Percentiles rank a stretch among this genome's conserved stretches.
Conservation (phyloP, 2,113 vertebrate species). For the Eurypyga helias region DNA sequence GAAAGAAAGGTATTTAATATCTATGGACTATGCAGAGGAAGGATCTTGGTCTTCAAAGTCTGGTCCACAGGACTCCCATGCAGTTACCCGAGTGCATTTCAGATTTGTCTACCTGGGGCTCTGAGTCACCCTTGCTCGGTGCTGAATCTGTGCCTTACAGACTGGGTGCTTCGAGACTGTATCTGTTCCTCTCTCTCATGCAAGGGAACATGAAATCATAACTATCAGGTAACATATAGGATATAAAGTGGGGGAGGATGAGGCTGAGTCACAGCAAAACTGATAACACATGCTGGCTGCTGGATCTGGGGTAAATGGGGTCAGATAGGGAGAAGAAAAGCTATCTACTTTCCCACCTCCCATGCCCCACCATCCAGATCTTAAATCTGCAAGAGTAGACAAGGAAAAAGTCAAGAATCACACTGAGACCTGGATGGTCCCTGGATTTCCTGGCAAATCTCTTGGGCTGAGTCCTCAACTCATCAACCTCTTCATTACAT, state of each 20-base stretch:
- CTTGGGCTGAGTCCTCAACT: neutral
- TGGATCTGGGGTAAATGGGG: neutral
- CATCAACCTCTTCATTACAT: neutral
- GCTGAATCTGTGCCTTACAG: neutral
- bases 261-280: slow-evolving; percentile 8
- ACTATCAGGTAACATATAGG: neutral
- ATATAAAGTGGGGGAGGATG: neutral
- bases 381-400: fast-evolving
- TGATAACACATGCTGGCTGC: neutral
- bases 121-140: neutral
- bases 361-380: neutral
- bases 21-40: neutral
- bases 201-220: neutral
- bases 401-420: neutral
- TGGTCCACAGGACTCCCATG: neutral
- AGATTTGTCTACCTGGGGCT: neutral
- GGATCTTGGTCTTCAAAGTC: neutral
- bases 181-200: neutral
- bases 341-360: neutral
- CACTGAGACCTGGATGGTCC: neutral
- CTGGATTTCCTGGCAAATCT: fast-evolving
- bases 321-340: neutral
- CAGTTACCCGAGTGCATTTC: neutral
- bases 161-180: neutral
- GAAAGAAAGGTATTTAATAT: neutral